phyloP scores from a whole-genome alignment of 2,888 invertebrate species.

The Ophion obscuratus region DNA sequence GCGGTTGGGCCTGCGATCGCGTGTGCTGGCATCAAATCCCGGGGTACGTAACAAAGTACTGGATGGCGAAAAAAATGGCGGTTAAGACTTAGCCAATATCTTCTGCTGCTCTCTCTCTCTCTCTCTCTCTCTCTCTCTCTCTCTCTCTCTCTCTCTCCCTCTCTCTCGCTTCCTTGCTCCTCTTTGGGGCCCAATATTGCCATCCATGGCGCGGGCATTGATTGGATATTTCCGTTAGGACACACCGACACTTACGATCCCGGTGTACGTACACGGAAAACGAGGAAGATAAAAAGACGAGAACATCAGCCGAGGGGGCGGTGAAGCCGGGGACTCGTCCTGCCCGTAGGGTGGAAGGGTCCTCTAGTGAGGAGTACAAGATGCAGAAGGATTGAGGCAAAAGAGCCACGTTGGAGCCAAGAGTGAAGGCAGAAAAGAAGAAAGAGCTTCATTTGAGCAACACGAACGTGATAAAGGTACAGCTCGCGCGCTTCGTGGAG shows the following conservation, averaged over 20 bases:
- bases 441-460: slow-evolving; percentile 29
- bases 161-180: background rate
- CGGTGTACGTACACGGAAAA: slow-evolving; percentile 1
- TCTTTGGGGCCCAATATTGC: background rate
- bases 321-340: slow-evolving; percentile 58
- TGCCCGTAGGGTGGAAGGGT: slow-evolving; percentile 25
- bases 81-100: background rate
- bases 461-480: slow-evolving; percentile 63
- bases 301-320: slow-evolving; percentile 47
- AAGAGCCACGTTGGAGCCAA: slow-evolving; percentile 44
- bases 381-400: slow-evolving; percentile 38
- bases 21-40: slow-evolving; percentile 69
- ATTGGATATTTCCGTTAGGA: slow-evolving; percentile 39
- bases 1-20: slow-evolving; percentile 56
- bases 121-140: slow-evolving; percentile 4
- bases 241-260: slow-evolving; percentile 41
- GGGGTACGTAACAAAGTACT: slow-evolving; percentile 30
- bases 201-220: background rate
- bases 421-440: slow-evolving; percentile 49
- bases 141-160: slow-evolving; percentile 6
- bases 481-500: slow-evolving; percentile 41
- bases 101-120: slow-evolving; percentile 1
- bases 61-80: slow-evolving; percentile 27
- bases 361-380: slow-evolving; percentile 34
- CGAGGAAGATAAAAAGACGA: slow-evolving; percentile 48